Evolutionary conservation across 2,113 vertebrate genomes (phyloP).

Genomic region (Cyphomyrus plagiostoma): DNA sequence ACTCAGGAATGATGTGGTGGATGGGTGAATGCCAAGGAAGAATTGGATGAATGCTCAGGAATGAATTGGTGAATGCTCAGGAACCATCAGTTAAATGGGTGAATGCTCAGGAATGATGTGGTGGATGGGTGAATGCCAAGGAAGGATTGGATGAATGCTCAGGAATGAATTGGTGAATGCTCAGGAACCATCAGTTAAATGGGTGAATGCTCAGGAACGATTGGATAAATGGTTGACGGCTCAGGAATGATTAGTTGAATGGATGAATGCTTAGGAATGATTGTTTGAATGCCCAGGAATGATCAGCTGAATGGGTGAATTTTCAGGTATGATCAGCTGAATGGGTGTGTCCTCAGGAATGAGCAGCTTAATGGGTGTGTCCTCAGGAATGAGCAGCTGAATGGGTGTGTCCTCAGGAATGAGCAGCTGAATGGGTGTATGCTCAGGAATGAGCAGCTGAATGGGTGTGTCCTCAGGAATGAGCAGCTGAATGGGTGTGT

Average conservation of each 20-base stretch:
- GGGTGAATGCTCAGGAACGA: background rate
- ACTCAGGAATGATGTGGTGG: background rate
- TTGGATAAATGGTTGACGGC: too few species aligned
- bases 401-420: too few species aligned
- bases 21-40: background rate
- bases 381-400: background rate
- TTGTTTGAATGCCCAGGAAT: background rate
- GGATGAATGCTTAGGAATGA: background rate
- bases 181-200: background rate
- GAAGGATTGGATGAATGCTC: background rate
- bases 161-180: background rate
- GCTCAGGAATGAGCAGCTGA: too few species aligned
- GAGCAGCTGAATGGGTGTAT: background rate
- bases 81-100: background rate
- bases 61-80: background rate
- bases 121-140: background rate
- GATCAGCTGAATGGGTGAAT: background rate
- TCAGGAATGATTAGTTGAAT: too few species aligned
- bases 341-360: background rate
- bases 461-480: background rate
- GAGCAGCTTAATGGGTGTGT: too few species aligned
- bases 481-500: too few species aligned
- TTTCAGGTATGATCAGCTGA: too few species aligned
- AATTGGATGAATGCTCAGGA: background rate
- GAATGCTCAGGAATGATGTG: background rate